Evolutionary conservation across 2,113 vertebrate species (phyloP).

Genomic region (Caranx melampygus): DNA sequence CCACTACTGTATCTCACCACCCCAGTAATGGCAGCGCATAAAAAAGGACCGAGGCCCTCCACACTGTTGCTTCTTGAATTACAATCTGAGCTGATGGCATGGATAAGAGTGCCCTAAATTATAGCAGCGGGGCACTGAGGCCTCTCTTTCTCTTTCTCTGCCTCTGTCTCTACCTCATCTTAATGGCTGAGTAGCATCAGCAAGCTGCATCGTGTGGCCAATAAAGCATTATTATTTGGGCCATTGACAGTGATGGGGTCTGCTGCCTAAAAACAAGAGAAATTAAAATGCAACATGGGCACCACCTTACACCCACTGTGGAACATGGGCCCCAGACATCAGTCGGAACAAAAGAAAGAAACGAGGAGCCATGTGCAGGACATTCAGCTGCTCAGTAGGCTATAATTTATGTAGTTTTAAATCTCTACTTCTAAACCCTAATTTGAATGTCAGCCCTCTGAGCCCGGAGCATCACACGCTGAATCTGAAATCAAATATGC

Average conservation of each 20-base stretch:
- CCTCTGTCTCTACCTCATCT: constrained; percentile 64
- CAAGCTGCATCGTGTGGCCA: constrained; percentile 63
- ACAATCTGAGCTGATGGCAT: constrained; percentile 84
- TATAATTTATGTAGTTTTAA: constrained; percentile 68
- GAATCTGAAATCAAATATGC: constrained; percentile 59
- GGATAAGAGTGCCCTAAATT: constrained; percentile 84
- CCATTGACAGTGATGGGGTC: constrained; percentile 72
- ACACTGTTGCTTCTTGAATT: constrained; percentile 86
- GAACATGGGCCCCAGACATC: constrained; percentile 61
- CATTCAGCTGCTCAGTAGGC: constrained; percentile 57
- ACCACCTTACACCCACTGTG: constrained; percentile 48
- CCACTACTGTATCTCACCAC: constrained; percentile 82
- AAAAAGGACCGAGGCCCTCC: constrained; percentile 78
- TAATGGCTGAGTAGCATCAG: constrained; percentile 68
- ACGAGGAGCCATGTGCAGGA: constrained; percentile 54
- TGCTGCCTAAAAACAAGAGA: constrained; percentile 76
- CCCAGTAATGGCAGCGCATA: constrained; percentile 82
- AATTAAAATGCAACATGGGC: constrained; percentile 72
- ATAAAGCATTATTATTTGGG: constrained; percentile 82
- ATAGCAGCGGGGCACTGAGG: constrained; percentile 73
- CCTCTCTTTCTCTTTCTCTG: constrained; percentile 56
- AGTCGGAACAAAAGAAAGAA: constrained; percentile 54
- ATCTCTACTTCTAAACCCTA: constrained; percentile 55
- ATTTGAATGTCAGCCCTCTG: constrained; percentile 70
- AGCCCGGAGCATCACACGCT: constrained; percentile 4